Base-by-base conservation (phyloP, 2,888 invertebrate species). In the Microctonus aethiopoides region DNA sequence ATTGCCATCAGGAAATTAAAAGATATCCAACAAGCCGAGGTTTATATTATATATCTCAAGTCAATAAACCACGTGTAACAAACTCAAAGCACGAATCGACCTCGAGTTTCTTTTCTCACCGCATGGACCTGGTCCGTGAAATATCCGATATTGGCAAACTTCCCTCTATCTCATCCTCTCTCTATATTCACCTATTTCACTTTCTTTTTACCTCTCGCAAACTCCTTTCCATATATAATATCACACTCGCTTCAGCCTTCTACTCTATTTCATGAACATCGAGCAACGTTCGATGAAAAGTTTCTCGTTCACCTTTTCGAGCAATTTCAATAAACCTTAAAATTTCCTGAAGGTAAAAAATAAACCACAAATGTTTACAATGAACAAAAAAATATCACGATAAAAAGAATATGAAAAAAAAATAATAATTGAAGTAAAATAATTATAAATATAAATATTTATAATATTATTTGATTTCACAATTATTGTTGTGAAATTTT, bases 131-230 rank as follows among this genome's bases (percentile, higher is more conserved):
- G n/a, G n/a, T n/a, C 59, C 13, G 59, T 51, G 11, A 59, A 67
- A 67, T 46, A 41, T 13, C 59, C 59, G 59, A 59, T 59, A 67
- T 67, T 67, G 60, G 60, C 51, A 67, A 67, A 67, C 60, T 67
- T 67, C 26, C 32, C 41, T 67, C 46, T 10, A 41, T 32, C 41
- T 34, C 34, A 13, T 54, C 26, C 20, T n/a, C 51, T 32, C 41
- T 67, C 22, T 32, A n/a, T 32, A n/a, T n/a, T n/a, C n/a, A n/a
- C n/a, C n/a, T n/a, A n/a, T n/a, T n/a, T n/a, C n/a, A n/a, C 34
- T 29, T 13, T 16, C 46, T 51, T 11, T 29, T 22, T 1, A 2
- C 20, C 16, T 59, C 34, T 11, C 24, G 11, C 2, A 3, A 22
- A 56, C 56, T 13, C 26, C 7, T n/a, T 26, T 26, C 11, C 20